Conservation (phyloP, 1,140 invertebrate species). For the Mizuhopecten yessoensis region DNA sequence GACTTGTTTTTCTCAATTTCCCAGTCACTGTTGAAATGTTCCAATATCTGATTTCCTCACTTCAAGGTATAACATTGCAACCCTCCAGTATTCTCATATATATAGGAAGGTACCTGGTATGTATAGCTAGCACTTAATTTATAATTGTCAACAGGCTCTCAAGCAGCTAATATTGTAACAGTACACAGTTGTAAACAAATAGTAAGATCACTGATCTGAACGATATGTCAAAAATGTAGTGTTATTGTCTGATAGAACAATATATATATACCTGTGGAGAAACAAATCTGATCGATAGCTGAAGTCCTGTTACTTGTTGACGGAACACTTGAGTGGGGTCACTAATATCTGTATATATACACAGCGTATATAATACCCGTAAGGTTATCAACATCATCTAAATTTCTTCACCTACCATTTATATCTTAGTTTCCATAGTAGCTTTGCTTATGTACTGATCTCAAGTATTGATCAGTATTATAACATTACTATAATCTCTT, state of each 20-base stretch:
- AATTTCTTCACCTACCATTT: conserved; percentile 11
- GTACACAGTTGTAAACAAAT: not conserved
- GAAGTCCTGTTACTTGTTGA: not conserved
- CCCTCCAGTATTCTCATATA: too few relatives aligned
- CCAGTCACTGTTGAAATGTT: too few relatives aligned
- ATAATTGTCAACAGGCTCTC: not conserved
- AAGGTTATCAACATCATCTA: not conserved
- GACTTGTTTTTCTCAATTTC: too few relatives aligned
- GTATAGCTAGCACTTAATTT: too few relatives aligned
- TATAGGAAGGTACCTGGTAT: too few relatives aligned
- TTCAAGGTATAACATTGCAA: too few relatives aligned
- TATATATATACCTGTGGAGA: not conserved
- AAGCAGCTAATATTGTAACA: not conserved
- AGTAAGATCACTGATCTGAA: not conserved
- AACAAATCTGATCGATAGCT: not conserved
- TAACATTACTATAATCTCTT: not conserved
- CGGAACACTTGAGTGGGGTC: not conserved
- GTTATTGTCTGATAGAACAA: not conserved
- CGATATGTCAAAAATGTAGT: not conserved
- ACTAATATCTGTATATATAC: not conserved
- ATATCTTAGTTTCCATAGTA: not conserved
- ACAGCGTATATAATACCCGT: not conserved
- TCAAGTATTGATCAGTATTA: not conserved
- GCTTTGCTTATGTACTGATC: not conserved
- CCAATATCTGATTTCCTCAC: too few relatives aligned